Conservation (phyloP, 2,888 invertebrate species). For the Margaritifera margaritifera region DNA sequence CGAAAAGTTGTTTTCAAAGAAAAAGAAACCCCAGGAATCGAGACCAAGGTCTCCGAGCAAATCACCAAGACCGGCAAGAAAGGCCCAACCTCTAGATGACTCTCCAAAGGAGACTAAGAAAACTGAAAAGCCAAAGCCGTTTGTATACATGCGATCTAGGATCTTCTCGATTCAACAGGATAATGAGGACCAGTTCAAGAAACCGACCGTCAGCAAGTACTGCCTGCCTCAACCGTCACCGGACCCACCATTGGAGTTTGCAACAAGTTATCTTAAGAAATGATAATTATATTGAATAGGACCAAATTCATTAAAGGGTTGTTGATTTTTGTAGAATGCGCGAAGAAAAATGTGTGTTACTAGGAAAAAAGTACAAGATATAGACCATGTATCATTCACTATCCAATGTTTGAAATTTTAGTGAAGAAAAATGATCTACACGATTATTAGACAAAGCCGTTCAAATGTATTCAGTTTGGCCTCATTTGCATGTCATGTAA, state of each 20-base stretch:
- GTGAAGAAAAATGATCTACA: too few species aligned
- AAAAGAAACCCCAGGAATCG: conserved; percentile 51
- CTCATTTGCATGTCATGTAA: too few species aligned
- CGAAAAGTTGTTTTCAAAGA: conserved; percentile 61
- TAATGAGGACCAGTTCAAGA: conserved; percentile 32
- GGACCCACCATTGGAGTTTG: conserved; percentile 33
- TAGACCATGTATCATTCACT: conserved; percentile 3
- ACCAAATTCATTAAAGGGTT: too few species aligned
- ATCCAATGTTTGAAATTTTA: conserved; percentile 3
- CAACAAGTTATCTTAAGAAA: conserved; percentile 34
- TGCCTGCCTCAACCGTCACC: conserved; percentile 25
- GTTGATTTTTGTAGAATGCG: background rate
- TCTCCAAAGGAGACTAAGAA: conserved; percentile 31
- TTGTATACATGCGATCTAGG: conserved; percentile 61
- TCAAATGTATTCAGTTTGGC: too few species aligned
- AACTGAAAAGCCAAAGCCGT: conserved; percentile 54
- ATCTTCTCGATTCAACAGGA: conserved; percentile 59
- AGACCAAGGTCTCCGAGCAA: conserved; percentile 34
- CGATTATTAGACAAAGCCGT: too few species aligned
- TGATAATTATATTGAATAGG: conserved; percentile 1
- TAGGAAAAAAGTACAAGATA: conserved; percentile 1
- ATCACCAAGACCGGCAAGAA: conserved; percentile 26
- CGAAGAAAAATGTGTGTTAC: background rate
- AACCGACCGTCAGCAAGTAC: conserved; percentile 38
- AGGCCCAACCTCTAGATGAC: conserved; percentile 26